Base-by-base conservation (phyloP, 2,888 invertebrate genomes). In the Dryococelus australis region DNA sequence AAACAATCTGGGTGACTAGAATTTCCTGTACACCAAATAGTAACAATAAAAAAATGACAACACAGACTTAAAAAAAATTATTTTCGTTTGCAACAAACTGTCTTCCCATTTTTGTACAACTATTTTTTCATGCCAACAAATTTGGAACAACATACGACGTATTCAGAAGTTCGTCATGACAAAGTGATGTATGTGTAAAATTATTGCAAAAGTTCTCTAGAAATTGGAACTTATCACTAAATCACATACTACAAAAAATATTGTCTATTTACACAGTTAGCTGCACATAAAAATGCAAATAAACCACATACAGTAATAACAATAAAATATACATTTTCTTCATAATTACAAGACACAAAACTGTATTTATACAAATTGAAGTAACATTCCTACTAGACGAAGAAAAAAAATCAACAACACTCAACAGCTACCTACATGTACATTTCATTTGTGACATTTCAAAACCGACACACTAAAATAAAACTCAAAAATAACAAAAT, bases 401-500 rank as follows among this genome's bases (percentile, higher is more conserved):
- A 24, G 24, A 65, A 16, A 65, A 3, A 65, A 16, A n/a, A 65
- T 65, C 0, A 35, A 24, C 65, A 65, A 65, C 65, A 65, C 65
- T 10, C 65, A 65, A 65, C n/a, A 65, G n/a, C 65, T 65, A 24
- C n/a, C 65, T 24, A 47, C 10, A 20, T 65, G 13, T 24, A 47
- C 10, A 20, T 65, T 65, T 65, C n/a, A 65, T 65, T 65, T 65
- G 65, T 65, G 65, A 65, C 65, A n/a, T 65, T 65, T 65, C 0
- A 20, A 65, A 20, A 51, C 8, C 24, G 20, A 65, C 20, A 65
- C n/a, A 6, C 47, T 13, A 47, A 47, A 80, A 28, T n/a, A 80
- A 20, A 80, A 35, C 35, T 13, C 28, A 83, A 35, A 83, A 24
- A 28, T 85, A 85, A 85, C 85, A 86, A 86, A 79, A 79, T 78